These are phyloP conservation scores for Monochamus saltuarius DNA, from an alignment of 1,140 invertebrate genomes.

Conservation along the genomic window DNA sequence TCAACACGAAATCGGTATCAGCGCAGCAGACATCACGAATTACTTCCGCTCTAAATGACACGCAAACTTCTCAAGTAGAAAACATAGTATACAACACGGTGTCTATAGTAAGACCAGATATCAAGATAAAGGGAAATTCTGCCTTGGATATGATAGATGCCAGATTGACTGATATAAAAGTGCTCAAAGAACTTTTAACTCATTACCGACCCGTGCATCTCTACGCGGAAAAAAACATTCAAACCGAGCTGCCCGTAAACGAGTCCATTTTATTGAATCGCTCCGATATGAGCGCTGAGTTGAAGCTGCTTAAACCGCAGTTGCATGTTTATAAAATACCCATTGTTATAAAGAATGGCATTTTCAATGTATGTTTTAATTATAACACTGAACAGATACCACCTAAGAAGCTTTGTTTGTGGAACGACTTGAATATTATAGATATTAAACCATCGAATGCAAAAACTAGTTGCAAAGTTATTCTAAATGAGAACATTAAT, in stretches of 20 bases:
- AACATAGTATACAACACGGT: slow-evolving; percentile 5
- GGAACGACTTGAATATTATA: slow-evolving; percentile 14
- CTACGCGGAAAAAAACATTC: not conserved
- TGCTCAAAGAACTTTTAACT: slow-evolving; percentile 15
- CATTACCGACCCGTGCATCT: not conserved
- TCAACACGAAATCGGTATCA: not conserved
- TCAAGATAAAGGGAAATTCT: slow-evolving; percentile 18
- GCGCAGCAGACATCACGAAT: not conserved
- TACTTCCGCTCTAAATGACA: not conserved
- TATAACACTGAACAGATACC: not conserved
- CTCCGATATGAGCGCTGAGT: slow-evolving; percentile 13
- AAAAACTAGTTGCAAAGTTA: too few relatives aligned
- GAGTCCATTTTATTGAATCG: slow-evolving; percentile 18
- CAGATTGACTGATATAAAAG: slow-evolving; percentile 13
- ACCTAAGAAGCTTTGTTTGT: slow-evolving; percentile 8
- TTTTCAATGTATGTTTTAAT: slow-evolving; percentile 19
- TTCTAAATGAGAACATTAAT: too few relatives aligned
- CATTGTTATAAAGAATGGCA: slow-evolving; percentile 23
- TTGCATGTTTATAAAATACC: slow-evolving; percentile 29
- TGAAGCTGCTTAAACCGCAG: slow-evolving; percentile 26
- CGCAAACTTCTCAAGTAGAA: not conserved
- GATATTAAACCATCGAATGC: slow-evolving; percentile 1
- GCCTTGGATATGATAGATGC: slow-evolving; percentile 14
- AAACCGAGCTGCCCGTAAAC: slow-evolving; percentile 17
- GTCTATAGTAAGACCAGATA: slow-evolving; percentile 23